Conservation (phyloP, 2,797 vertebrate species). For the Oryzias dopingdopingensis region DNA sequence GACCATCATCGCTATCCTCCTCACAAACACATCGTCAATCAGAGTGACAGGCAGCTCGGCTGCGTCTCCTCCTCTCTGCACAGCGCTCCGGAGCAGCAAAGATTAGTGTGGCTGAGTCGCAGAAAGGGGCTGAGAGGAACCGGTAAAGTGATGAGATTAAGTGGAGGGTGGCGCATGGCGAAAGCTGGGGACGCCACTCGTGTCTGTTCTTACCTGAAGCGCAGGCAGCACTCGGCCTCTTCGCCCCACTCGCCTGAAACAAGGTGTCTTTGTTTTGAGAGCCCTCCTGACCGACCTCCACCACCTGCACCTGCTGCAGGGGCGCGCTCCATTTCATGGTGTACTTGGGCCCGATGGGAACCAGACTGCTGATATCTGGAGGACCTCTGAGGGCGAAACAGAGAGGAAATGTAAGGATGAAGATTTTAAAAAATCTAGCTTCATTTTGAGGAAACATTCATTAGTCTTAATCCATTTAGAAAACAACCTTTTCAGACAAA, state of each 20-base stretch:
- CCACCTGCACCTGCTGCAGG: constrained; percentile 90
- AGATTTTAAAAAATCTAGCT: constrained; percentile 1
- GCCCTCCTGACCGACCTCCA: constrained; percentile 89
- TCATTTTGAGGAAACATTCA: constrained; percentile 44
- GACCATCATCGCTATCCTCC: constrained; percentile 70
- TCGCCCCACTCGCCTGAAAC: constrained; percentile 75
- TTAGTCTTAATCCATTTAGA: constrained; percentile 61
- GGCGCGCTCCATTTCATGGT: constrained; percentile 94
- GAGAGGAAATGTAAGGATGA: too few species aligned
- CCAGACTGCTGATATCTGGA: constrained; percentile 90
- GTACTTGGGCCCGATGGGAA: constrained; percentile 92
- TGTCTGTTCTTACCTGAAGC: constrained; percentile 64
- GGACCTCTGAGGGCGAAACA: constrained; percentile 78
- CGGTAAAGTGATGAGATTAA: constrained; percentile 52
- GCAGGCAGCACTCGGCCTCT: constrained; percentile 53
- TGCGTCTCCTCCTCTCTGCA: constrained; percentile 39
- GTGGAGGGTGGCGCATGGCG: constrained; percentile 27
- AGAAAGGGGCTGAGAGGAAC: constrained; percentile 31
- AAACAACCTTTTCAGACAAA: background rate
- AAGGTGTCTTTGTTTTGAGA: constrained; percentile 79
- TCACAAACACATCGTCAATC: constrained; percentile 70
- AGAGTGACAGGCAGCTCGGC: constrained; percentile 61
- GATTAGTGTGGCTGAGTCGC: constrained; percentile 64
- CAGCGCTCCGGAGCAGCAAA: constrained; percentile 47
- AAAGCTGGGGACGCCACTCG: constrained; percentile 1